Base-by-base conservation (phyloP, 2,888 invertebrate genomes). In the Lutraria lutraria region DNA sequence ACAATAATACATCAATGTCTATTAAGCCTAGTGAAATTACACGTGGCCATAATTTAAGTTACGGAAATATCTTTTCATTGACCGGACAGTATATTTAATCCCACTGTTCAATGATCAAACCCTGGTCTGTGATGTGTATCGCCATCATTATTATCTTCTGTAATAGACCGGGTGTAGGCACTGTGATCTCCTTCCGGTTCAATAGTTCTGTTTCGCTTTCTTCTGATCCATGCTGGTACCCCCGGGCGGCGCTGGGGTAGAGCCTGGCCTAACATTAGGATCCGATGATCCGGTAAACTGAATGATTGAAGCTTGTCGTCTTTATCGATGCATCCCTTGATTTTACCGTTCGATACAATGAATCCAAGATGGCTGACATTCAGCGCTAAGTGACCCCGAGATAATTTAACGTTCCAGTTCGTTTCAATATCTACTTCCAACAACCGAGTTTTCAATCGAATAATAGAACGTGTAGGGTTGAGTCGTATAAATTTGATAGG, bases 401-500 rank as follows among this genome's bases (percentile, higher is more conserved):
- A 93, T 29, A 96, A 89, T 76, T 94, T 93, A 8, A 95, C 92
- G n/a, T 93, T 93, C 95, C 95, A 95, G 92, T 96, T 94, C 21
- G 93, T 89, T 82, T 96, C 97, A 68, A 97, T 95, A n/a, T 95
- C 95, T 94, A 96, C 96, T 86, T 97, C 96, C 76, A 97, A 95
- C 89, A 95, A 95, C 81, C 96, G 94, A 16, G 96, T 96, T 81
- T 96, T 95, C 29, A 97, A 91, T 54, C 95, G 94, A 2, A 96
- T 93, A 19, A 95, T 93, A 31, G 95, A 95, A 34, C 89, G 94
- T 13, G 86, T 86, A 1, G 97, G 96, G n/a, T 96, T 96, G 91
- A 96, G 94, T 29, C 95, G 93, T 56, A 97, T 93, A 81, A 94
- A 95, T 87, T 96, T 96, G 34, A 88, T 87, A n/a, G 96, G 96